Percentiles rank a stretch among this genome's conserved stretches.
Conservation (phyloP, 1,140 invertebrate genomes). For the Frieseomelitta varia region DNA sequence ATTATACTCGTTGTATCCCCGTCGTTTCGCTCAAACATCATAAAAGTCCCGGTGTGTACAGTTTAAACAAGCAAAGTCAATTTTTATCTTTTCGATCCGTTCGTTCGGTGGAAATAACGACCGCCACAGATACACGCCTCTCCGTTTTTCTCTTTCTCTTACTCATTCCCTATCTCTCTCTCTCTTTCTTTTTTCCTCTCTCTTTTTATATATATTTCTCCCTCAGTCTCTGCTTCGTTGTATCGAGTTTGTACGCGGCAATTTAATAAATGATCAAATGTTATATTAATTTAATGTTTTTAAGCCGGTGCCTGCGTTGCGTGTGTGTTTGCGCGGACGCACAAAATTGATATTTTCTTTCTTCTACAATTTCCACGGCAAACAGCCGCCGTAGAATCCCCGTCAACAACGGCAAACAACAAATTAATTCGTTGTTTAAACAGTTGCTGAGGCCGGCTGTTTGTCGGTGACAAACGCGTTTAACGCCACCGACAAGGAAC, state of each 20-base stretch:
- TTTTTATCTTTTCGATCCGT: conserved; percentile 21
- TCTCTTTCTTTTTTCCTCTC: no score
- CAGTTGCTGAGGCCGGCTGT: conserved; percentile 18
- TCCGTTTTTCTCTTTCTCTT: neutral
- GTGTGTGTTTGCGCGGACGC: neutral
- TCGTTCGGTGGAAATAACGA: conserved; percentile 2
- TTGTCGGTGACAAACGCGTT: conserved; percentile 21
- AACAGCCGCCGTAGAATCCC: conserved; percentile 26
- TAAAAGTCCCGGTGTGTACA: conserved; percentile 15
- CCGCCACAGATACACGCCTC: neutral
- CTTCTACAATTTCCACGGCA: conserved; percentile 18
- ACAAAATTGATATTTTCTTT: conserved; percentile 29
- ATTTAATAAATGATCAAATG: conserved; percentile 40
- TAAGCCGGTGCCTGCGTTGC: neutral
- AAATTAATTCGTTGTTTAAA: conserved; percentile 32
- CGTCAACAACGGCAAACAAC: conserved; percentile 31
- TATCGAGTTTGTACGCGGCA: conserved; percentile 6
- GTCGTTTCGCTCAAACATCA: neutral
- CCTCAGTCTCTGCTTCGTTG: neutral
- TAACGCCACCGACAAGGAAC: conserved; percentile 10
- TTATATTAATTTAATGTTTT: conserved; percentile 31
- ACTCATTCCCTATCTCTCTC: neutral
- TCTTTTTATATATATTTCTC: neutral
- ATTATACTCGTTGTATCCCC: neutral
- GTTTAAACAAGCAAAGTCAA: conserved; percentile 12